Conservation (phyloP, 2,113 vertebrate genomes). For the Ailurus styani region DNA sequence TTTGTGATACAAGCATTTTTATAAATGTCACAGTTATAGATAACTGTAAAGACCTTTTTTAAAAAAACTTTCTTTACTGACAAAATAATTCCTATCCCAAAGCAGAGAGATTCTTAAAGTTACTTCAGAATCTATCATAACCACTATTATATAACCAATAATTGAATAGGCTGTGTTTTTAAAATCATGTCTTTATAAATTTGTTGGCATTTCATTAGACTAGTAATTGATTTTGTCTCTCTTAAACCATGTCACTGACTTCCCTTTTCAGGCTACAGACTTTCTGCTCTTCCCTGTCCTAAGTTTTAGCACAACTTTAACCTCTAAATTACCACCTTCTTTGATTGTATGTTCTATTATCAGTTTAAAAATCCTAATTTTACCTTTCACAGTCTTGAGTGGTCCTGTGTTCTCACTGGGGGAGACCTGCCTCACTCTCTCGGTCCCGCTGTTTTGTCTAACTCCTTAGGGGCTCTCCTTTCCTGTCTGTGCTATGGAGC, state of each 20-base stretch:
- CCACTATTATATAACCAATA: not conserved
- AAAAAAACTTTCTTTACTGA: not conserved
- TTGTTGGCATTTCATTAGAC: not conserved
- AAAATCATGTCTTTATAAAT: not conserved
- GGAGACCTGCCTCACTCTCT: not conserved
- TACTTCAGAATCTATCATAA: not conserved
- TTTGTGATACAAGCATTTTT: not conserved
- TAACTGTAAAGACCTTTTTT: not conserved
- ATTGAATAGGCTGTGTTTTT: not conserved
- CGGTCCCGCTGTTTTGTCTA: not conserved
- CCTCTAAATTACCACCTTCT: not conserved
- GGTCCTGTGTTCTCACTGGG: fast-evolving
- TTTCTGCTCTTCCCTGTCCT: not conserved
- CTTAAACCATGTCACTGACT: not conserved
- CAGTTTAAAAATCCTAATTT: not conserved
- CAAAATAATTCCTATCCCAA: not conserved
- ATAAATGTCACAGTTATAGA: not conserved
- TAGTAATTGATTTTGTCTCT: not conserved
- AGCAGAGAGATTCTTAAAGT: not conserved
- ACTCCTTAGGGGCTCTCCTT: too few species aligned
- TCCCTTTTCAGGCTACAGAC: not conserved
- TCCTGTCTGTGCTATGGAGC: not conserved
- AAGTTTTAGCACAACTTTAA: not conserved
- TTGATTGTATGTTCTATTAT: not conserved
- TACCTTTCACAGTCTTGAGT: not conserved